Evolutionary conservation across 2,113 vertebrate species (phyloP), one percentile per base, ranked within the genome.

Genomic region (Morone chrysops): DNA sequence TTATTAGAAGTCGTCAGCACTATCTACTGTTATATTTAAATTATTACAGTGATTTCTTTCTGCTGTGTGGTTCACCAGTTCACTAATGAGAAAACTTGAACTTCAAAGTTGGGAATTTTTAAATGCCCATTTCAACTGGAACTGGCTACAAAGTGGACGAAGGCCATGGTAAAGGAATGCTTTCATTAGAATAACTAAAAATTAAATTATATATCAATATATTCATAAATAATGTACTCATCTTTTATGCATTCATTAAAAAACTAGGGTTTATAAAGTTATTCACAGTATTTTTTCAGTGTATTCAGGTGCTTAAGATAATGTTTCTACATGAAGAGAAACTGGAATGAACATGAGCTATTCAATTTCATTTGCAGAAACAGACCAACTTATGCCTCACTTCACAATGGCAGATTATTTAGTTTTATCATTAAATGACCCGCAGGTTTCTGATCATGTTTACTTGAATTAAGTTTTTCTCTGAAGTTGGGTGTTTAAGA

Each of bases 241-340:
- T 83, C 54, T 90, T 89, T 75, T 38, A 91, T 91, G 85, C 60
- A 82, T 84, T 90, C 45, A 70, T 87, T 93, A 93, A 57, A 93
- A 94, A 93, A 91, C 90, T 93, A 94, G 89, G 71, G 88, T 92
- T 87, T 92, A 83, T 78, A 94, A 92, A 91, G 85, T 83, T 93
- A 93, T 95, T 94, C 92, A 95, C 93, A 95, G 94, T 94, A 93
- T 95, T 91, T 90, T 90, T 86, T 92, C 91, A 93, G 93, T 90
- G 81, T 92, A 80, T 45, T 84, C 81, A 92, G 91, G 93, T 93
- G 92, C 90, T 92, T 90, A 77, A 89, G 80, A 88, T 45, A 80
- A 80, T 86, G 87, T 91, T 92, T 93, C 86, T 85, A 90, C 89
- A 83, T 70, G 66, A 92, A 47, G 90, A 93, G 90, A 92, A 94